Base-by-base conservation (phyloP, 2,113 vertebrate genomes). In the Lamprotornis superbus region DNA sequence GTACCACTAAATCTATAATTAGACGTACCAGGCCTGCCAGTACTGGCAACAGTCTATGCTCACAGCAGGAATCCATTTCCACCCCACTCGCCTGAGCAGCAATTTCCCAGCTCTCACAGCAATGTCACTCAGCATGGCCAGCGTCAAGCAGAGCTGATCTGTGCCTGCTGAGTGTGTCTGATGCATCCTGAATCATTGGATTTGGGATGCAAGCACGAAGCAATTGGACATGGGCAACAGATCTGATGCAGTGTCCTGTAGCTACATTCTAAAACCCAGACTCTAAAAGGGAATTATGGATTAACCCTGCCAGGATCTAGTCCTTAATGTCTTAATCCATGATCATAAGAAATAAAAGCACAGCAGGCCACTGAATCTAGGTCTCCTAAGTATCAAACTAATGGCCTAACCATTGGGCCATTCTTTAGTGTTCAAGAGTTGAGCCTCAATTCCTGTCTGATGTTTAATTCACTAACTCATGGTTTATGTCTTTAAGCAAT, bases 181-280 rank as follows among this genome's bases (percentile, higher is more conserved):
- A 94, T 97, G 79, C 31, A 24, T 89, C 60, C 68, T 94, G 91
- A 95, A 96, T 95, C 68, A 46, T 28, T 89, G 90, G 89, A 96
- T 95, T 95, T 90, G 68, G 86, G 89, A 96, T 78, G 83, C 86
- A 90, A 93, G 89, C 93, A 94, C 44, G 87, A 63, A 96, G 80
- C 93, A 90, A 94, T 94, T 97, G 95, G 95, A 90, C 83, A 93
- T 87, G 94, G 94, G 76, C 93, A 94, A 61, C 47, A 71, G 94
- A 96, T 94, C 91, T 92, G 86, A 89, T 78, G 80, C 56, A 78
- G 64, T 19, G 68, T 93, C 94, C 94, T 93, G 93, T 90, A 94
- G 86, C 68, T 93, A 93, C 90, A 77, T 47, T 65, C 67, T 93
- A 64, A 95, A 92, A 65, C 69, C 70, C 65, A 78, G 81, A n/a